Conservation (phyloP, 2,888 invertebrate species). For the Stenchaetothrips biformis region DNA sequence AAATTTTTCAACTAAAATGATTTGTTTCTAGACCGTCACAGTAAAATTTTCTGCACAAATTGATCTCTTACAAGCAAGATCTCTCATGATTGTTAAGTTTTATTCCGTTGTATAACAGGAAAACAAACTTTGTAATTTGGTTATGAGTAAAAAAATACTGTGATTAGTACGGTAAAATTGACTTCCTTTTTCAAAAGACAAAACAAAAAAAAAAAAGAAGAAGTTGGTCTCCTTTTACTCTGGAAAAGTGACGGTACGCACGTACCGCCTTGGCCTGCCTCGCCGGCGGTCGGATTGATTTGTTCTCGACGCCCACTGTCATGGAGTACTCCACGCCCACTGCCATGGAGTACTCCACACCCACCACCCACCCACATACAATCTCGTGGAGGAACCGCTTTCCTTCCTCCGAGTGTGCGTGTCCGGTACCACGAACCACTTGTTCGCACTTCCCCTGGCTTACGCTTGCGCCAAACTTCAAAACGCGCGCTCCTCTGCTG, state of each 20-base stretch:
- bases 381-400: background rate
- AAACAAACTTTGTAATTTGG: background rate
- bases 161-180: background rate
- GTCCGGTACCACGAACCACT: no score
- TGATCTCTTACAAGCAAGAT: no score
- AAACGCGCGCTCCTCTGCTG: no score
- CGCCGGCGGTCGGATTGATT: no score
- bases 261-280: no score
- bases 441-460: background rate
- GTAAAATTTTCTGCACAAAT: no score
- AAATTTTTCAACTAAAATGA: background rate
- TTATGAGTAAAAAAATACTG: constrained; percentile 3
- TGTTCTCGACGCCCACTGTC: no score
- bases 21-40: no score
- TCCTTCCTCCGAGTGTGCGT: background rate
- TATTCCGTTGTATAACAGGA: background rate
- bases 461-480: background rate
- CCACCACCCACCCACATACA: background rate
- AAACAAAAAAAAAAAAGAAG: no score
- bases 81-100: background rate
- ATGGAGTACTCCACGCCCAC: no score
- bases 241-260: no score
- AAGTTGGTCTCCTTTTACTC: background rate
- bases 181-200: background rate
- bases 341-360: background rate